Conservation (phyloP, 2,797 vertebrate genomes). For the Jordanella pulchra region DNA sequence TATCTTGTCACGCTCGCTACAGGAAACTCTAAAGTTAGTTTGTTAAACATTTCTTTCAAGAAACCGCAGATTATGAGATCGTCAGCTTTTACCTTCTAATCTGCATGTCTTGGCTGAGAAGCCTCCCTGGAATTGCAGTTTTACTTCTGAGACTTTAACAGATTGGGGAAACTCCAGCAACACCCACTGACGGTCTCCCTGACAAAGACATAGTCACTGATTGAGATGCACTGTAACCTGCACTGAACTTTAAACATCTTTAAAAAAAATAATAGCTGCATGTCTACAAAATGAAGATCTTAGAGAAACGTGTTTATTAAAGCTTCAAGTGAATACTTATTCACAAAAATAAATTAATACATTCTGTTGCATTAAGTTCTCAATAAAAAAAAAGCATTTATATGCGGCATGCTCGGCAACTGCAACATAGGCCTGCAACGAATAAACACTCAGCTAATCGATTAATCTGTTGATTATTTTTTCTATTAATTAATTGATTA, state of each 20-base stretch:
- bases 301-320: background rate
- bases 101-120: conserved; percentile 87
- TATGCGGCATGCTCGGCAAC: background rate
- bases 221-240: background rate
- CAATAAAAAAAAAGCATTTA: background rate
- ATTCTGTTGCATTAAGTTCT: too few species aligned
- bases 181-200: conserved; percentile 93
- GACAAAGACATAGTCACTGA: conserved; percentile 13
- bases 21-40: background rate
- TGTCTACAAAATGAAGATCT: background rate
- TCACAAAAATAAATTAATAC: background rate
- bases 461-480: too few species aligned
- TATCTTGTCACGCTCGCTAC: background rate
- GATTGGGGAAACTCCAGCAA: conserved; percentile 85
- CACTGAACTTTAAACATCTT: background rate
- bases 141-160: conserved; percentile 81
- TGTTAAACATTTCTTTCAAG: background rate
- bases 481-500: too few species aligned
- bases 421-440: too few species aligned
- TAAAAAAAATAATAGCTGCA: background rate
- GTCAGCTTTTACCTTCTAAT: conserved; percentile 83
- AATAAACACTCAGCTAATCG: too few species aligned
- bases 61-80: background rate
- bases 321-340: background rate
- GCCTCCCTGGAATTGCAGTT: conserved; percentile 96